A percentile compares a stretch with the other conserved stretches of the same genome.
Evolutionary conservation across 2,888 invertebrate species (phyloP).

Genomic region (Noctua janthe): DNA sequence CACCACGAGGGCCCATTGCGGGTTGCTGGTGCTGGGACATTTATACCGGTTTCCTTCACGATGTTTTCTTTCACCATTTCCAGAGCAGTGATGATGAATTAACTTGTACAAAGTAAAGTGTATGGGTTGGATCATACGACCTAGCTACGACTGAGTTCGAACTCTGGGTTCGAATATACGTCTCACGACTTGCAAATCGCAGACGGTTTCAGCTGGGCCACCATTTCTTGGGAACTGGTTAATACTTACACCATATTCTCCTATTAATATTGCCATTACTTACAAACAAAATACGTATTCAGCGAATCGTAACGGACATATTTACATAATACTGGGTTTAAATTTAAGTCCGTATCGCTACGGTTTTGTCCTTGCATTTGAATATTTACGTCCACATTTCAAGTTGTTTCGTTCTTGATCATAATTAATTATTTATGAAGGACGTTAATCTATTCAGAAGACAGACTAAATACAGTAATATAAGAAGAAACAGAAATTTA

Average conservation of each 20-base stretch:
- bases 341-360: slow-evolving; percentile 46
- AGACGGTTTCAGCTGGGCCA: neutral
- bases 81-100: neutral
- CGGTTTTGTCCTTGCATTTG: slow-evolving; percentile 56
- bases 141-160: no score
- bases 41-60: neutral
- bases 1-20: neutral
- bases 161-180: neutral
- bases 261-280: slow-evolving; percentile 6
- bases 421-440: slow-evolving; percentile 68
- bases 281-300: slow-evolving; percentile 19
- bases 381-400: slow-evolving; percentile 61
- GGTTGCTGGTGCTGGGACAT: neutral
- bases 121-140: neutral
- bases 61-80: neutral
- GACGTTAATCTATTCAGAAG: slow-evolving; percentile 54
- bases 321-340: slow-evolving; percentile 47
- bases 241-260: neutral
- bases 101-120: neutral
- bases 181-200: neutral
- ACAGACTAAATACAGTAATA: slow-evolving; percentile 34
- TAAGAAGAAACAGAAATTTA: neutral
- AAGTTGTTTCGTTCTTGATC: slow-evolving; percentile 61
- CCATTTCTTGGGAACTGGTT: neutral
- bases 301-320: slow-evolving; percentile 29